Conservation (phyloP, 2,888 invertebrate genomes). For the Argyresthia goedartella region DNA sequence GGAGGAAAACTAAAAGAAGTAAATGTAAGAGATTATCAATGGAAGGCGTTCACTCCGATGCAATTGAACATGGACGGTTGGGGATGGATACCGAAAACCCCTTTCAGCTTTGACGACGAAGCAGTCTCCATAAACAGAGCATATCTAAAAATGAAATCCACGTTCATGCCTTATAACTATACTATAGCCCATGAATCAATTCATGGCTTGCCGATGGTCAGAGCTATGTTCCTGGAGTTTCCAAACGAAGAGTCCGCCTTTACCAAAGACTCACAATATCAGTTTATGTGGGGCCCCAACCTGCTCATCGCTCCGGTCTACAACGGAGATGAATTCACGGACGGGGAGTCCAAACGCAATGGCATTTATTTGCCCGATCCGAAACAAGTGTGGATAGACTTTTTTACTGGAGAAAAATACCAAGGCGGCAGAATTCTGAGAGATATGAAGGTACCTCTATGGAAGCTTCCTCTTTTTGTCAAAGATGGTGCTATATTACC, state of each 20-base stretch:
- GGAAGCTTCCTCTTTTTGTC: conserved; percentile 55
- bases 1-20: conserved; percentile 38
- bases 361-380: conserved; percentile 43
- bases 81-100: conserved; percentile 47
- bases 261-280: conserved; percentile 52
- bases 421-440: conserved; percentile 52
- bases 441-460: conserved; percentile 38
- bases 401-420: conserved; percentile 50
- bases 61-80: conserved; percentile 64
- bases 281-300: conserved; percentile 61
- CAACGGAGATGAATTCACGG: conserved; percentile 17
- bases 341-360: conserved; percentile 29
- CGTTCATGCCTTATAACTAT: conserved; percentile 56
- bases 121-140: conserved; percentile 47
- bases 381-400: conserved; percentile 51
- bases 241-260: conserved; percentile 34
- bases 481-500: conserved; percentile 56
- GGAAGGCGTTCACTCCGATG: conserved; percentile 58
- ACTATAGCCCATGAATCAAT: conserved; percentile 42
- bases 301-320: conserved; percentile 55
- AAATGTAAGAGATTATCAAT: conserved; percentile 55
- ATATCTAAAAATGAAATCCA: conserved; percentile 55
- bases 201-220: conserved; percentile 47
- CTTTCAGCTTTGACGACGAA: conserved; percentile 45
- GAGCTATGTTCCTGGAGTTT: conserved; percentile 58